Base-by-base conservation (phyloP, 2,888 invertebrate genomes). In the Lutraria lutraria region DNA sequence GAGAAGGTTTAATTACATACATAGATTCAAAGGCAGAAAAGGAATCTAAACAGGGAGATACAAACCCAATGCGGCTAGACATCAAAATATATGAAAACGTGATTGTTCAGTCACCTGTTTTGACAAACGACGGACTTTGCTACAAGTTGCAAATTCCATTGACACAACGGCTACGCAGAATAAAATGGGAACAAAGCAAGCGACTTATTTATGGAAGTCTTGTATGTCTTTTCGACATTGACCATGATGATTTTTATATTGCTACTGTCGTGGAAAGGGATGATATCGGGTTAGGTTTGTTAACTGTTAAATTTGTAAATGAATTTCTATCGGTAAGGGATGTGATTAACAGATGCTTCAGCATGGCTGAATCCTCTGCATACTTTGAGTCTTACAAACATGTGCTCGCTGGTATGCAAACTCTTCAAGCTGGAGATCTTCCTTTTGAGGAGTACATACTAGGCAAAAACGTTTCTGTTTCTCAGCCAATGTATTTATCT, bases 311-410 rank as follows among this genome's bases (percentile, higher is more conserved):
- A 8, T 93, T 95, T 86, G 93, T 90, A 29, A 63, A 91, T 0
- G 87, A 89, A 2, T 43, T 80, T 31, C 80, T 87, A 10, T 76
- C 76, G 8, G 84, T 89, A 53, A 19, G 80, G 12, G 83, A 87
- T 29, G 43, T 92, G 10, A 19, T 90, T 4, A 90, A 92, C 29
- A 85, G 87, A 29, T 43, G 29, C 13, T 95, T 93, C 87, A 89
- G 97, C 0, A 98, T 98, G 98, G 97, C 98, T 4, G 98, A 98
- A 96, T 98, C 98, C 84, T 97, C 97, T 81, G 97, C 98, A 0
- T 98, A 98, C 96, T 98, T 98, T 95, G 98, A 98, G 95, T 98
- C 98, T 0, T 98, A 98, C 95, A 97, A 98, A 91, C 98, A 98
- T 94, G 98, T 98, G 0, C 97, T 98, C 85, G 97, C 97, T 91